phyloP scores from a whole-genome alignment of 2,888 invertebrate genomes.

The Cephus rjabovi region DNA sequence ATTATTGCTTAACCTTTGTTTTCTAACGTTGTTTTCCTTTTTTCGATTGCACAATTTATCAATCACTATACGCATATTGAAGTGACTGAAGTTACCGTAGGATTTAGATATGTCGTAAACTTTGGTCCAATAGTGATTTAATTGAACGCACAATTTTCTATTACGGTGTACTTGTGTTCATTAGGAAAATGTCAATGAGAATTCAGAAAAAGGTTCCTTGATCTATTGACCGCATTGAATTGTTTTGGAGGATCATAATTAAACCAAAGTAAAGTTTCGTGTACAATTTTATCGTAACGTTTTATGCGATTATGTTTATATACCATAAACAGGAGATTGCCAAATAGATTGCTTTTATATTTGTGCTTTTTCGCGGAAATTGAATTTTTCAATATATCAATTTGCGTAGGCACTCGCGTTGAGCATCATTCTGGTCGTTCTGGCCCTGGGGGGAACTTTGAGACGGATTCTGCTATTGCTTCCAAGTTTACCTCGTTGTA shows the following conservation, averaged over 20 bases:
- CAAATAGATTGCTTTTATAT: background rate
- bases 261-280: background rate
- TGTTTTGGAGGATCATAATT: background rate
- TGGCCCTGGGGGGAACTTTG: background rate
- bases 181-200: background rate
- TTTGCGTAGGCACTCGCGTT: background rate
- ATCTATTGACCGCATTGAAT: background rate
- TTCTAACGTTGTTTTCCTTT: background rate
- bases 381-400: background rate
- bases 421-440: background rate
- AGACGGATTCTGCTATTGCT: background rate
- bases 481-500: background rate
- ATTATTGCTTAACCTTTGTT: background rate
- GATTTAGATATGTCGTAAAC: background rate
- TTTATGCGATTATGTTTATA: background rate
- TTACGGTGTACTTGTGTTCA: background rate
- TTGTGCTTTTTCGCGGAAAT: background rate
- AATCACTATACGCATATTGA: background rate
- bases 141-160: background rate
- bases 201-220: background rate
- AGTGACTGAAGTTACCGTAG: background rate
- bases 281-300: background rate
- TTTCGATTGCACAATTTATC: background rate
- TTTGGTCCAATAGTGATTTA: background rate
- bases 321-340: background rate